phyloP scores from a whole-genome alignment of 1,140 invertebrate species.

The Diplogasteroides magnus region DNA sequence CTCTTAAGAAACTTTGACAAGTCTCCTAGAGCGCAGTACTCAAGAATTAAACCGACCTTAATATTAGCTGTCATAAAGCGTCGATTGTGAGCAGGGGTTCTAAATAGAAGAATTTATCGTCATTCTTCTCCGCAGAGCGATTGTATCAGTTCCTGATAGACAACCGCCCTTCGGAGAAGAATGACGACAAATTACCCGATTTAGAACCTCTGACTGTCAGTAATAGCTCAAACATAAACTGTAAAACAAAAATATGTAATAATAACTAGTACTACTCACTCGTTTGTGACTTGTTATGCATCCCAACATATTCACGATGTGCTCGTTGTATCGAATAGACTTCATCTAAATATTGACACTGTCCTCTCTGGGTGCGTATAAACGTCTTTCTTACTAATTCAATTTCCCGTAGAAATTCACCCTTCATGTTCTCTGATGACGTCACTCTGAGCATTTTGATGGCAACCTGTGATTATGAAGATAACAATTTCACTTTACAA shows the following conservation, averaged over 20 bases:
- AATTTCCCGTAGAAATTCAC: constrained; percentile 92
- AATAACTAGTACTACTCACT: too few species aligned
- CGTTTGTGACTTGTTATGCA: too few species aligned
- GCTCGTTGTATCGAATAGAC: constrained; percentile 82
- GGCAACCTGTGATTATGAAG: constrained; percentile 35
- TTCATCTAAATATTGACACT: constrained; percentile 84
- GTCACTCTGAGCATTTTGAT: constrained; percentile 62
- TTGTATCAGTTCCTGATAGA: too few species aligned
- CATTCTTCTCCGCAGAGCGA: not conserved
- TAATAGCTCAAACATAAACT: too few species aligned
- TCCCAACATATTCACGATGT: constrained; percentile 91
- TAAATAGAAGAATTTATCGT: not conserved
- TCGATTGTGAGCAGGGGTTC: not conserved
- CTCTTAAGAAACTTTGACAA: constrained; percentile 41
- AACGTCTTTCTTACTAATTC: constrained; percentile 62
- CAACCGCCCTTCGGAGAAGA: too few species aligned
- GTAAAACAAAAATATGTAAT: too few species aligned
- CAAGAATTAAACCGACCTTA: constrained; percentile 37
- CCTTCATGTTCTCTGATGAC: constrained; percentile 89
- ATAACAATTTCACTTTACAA: too few species aligned
- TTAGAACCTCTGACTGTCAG: too few species aligned
- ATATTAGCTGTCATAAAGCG: not conserved
- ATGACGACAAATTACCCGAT: too few species aligned
- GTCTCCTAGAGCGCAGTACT: constrained; percentile 45
- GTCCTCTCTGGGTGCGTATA: constrained; percentile 9